Conservation (phyloP, 2,113 vertebrate species). For the Laticauda laticaudata region DNA sequence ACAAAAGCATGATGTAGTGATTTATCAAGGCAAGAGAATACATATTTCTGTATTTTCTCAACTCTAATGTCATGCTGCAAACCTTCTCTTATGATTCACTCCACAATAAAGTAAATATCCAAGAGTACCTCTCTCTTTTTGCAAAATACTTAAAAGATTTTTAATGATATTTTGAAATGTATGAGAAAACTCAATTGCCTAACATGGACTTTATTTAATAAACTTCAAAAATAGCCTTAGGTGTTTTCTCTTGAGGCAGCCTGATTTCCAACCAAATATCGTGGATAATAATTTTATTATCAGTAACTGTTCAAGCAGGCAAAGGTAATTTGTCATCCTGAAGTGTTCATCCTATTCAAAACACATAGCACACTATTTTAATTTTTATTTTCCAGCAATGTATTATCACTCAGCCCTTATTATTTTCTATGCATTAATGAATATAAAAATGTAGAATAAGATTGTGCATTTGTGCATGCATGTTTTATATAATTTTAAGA, state of each 20-base stretch:
- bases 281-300: not conserved
- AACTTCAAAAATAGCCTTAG: conserved; percentile 1
- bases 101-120: not conserved
- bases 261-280: not conserved
- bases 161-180: not conserved
- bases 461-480: no score
- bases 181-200: not conserved
- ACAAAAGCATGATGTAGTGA: conserved; percentile 16
- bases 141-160: conserved; percentile 15
- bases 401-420: not conserved
- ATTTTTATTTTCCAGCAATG: not conserved
- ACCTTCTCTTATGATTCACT: not conserved
- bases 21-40: conserved; percentile 4
- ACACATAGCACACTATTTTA: not conserved
- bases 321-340: not conserved
- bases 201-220: conserved; percentile 25
- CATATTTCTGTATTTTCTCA: not conserved
- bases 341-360: not conserved
- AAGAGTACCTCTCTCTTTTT: not conserved
- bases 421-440: not conserved
- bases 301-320: not conserved
- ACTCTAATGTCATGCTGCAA: not conserved
- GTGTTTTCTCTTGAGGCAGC: not conserved
- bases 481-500: not conserved
- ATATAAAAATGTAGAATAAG: not conserved